Evolutionary conservation across 2,797 vertebrate genomes (phyloP), one percentile per base, ranked within the genome.

Genomic region (Pangasius sanitwongsei): DNA sequence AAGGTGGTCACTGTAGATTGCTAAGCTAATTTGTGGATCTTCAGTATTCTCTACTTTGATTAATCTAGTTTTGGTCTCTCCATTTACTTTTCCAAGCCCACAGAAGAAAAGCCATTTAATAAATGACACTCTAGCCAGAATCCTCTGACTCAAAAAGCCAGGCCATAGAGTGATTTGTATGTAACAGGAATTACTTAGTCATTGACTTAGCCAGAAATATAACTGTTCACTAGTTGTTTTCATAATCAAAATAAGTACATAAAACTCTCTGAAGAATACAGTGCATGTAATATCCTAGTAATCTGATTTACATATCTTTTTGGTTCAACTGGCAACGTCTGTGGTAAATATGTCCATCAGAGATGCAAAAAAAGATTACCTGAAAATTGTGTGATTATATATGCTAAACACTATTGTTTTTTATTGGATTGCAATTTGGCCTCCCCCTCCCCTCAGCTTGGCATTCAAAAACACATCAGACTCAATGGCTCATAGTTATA

Each of bases 401-500:
- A 69, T 48, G 57, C 31, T 48, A 55, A 72, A 28, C 50, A 63
- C 34, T n/a, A 41, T 61, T 53, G 6, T 67, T 37, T 74, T 88
- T 53, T 37, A 53, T 28, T 83, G 18, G 13, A 63, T 37, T 37
- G 41, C 6, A 88, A 75, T 44, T 77, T 44, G 55, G 11, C 25
- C 81, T 37, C 25, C 18, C 6, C 23, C 41, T 61, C 15, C n/a
- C 48, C 23, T 50, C 48, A 41, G 7, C 23, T 20, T 63, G 44
- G 44, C 70, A 77, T 85, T 88, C 37, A 65, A 78, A 88, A 67
- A 31, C 31, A 53, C n/a, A 85, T 31, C 50, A 69, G 50, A 67
- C 31, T 59, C 23, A 85, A 11, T 41, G 72, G 57, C 48, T 85
- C 74, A 88, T 70, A 70, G 48, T 77, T 88, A 80, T 57, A 80